These are phyloP conservation scores for Nasonia vitripennis DNA, from an alignment of 1,140 invertebrate genomes.

Conservation along the genomic window DNA sequence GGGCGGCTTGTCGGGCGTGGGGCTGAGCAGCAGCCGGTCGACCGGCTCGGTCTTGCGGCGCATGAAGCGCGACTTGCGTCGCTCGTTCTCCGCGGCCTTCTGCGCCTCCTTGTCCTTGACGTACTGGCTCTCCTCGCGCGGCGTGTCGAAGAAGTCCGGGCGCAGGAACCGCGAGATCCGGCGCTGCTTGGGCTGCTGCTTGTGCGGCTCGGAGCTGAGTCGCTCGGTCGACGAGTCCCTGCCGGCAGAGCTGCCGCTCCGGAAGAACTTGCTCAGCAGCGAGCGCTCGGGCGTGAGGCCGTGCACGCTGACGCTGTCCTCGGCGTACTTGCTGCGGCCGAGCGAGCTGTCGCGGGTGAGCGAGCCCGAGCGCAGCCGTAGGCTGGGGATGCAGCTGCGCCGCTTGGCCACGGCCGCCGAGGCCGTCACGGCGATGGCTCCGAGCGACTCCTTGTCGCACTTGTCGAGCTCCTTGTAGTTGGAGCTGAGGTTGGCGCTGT, in stretches of 20 bases:
- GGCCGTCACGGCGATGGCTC: constrained; percentile 58
- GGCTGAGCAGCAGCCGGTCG: not conserved
- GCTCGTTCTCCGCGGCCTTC: constrained; percentile 71
- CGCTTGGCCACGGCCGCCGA: constrained; percentile 58
- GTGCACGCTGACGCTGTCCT: constrained; percentile 48
- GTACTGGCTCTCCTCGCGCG: constrained; percentile 81
- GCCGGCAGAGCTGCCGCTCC: constrained; percentile 62
- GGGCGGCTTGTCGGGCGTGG: not conserved
- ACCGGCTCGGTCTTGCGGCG: constrained; percentile 59
- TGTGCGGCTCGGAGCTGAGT: constrained; percentile 66
- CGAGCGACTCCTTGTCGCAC: constrained; percentile 65
- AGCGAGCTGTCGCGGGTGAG: constrained; percentile 63
- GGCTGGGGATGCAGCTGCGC: constrained; percentile 67
- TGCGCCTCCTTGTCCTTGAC: constrained; percentile 81
- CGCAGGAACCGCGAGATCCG: constrained; percentile 83
- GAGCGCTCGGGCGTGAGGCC: constrained; percentile 73
- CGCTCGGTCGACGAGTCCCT: constrained; percentile 68
- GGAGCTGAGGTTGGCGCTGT: constrained; percentile 60
- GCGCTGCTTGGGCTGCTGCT: constrained; percentile 72
- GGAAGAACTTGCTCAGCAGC: constrained; percentile 77
- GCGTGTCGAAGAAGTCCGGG: constrained; percentile 86
- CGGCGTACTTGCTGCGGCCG: constrained; percentile 51
- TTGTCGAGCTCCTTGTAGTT: constrained; percentile 66
- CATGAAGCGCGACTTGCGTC: constrained; percentile 70
- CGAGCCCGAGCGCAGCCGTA: constrained; percentile 67